Evolutionary conservation across 2,888 invertebrate species (phyloP).

Genomic region (Aproaerema taeniolella): DNA sequence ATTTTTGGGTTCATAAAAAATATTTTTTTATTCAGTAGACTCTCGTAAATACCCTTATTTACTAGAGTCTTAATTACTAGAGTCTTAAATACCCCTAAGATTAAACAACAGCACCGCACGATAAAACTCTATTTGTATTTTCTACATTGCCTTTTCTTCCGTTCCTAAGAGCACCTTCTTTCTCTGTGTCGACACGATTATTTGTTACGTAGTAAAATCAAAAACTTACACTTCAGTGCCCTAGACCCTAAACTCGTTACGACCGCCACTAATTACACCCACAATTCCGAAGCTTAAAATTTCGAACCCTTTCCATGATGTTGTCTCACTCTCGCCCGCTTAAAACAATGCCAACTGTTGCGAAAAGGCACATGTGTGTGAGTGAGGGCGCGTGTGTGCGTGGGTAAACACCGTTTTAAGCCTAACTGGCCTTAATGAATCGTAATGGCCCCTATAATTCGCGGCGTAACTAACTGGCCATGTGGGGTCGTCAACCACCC

Average conservation of each 20-base stretch:
- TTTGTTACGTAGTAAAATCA: conserved; percentile 38
- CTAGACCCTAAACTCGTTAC: conserved; percentile 60
- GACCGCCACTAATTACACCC: conserved; percentile 64
- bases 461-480: conserved; percentile 78
- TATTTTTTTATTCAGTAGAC: too few relatives aligned
- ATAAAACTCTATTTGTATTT: too few relatives aligned
- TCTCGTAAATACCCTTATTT: too few relatives aligned
- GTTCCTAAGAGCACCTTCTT: too few relatives aligned
- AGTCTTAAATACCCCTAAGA: too few relatives aligned
- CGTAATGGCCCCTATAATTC: conserved; percentile 79
- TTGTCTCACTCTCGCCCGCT: conserved; percentile 43
- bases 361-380: conserved; percentile 33
- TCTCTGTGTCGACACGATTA: too few relatives aligned
- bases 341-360: conserved; percentile 62
- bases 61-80: too few relatives aligned
- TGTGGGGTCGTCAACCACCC: conserved; percentile 52
- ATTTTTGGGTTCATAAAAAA: too few relatives aligned
- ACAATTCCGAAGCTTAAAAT: conserved; percentile 64
- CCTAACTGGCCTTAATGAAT: conserved; percentile 80
- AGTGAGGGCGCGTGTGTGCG: conserved; percentile 49
- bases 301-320: conserved; percentile 42
- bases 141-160: too few relatives aligned
- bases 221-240: conserved; percentile 53
- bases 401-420: conserved; percentile 78
- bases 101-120: too few relatives aligned